A percentile compares a stretch with the other conserved stretches of the same genome.
These are phyloP conservation scores for Halictus quadricinctus DNA, from an alignment of 2,888 invertebrate genomes.

Conservation along the genomic window DNA sequence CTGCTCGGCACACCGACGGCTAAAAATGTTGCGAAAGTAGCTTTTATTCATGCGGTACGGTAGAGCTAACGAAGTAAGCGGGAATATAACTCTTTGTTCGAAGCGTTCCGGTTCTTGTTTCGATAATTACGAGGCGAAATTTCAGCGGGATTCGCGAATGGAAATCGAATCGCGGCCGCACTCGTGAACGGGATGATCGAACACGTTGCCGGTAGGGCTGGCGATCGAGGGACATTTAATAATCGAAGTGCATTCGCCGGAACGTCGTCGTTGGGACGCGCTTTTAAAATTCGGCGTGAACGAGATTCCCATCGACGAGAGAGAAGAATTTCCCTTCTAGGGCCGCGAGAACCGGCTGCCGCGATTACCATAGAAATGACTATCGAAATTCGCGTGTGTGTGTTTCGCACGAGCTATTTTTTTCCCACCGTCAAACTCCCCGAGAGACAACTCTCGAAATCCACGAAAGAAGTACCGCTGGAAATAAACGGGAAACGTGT, in stretches of 20 bases:
- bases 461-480: neutral
- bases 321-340: neutral
- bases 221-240: neutral
- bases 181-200: neutral
- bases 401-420: neutral
- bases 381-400: slow-evolving; percentile 14
- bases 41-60: neutral
- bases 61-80: neutral
- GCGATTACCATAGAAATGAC: slow-evolving; percentile 44
- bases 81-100: neutral
- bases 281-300: neutral
- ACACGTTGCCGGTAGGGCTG: neutral
- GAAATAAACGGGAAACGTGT: no score
- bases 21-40: neutral
- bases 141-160: neutral
- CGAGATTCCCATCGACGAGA: neutral
- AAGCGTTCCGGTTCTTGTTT: neutral
- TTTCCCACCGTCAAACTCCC: neutral
- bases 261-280: neutral
- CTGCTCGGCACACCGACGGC: no score
- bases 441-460: neutral
- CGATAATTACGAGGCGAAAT: neutral
- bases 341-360: neutral
- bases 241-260: neutral
- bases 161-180: neutral